Conservation (phyloP, 2,113 vertebrate genomes). For the Camarhynchus parvulus region DNA sequence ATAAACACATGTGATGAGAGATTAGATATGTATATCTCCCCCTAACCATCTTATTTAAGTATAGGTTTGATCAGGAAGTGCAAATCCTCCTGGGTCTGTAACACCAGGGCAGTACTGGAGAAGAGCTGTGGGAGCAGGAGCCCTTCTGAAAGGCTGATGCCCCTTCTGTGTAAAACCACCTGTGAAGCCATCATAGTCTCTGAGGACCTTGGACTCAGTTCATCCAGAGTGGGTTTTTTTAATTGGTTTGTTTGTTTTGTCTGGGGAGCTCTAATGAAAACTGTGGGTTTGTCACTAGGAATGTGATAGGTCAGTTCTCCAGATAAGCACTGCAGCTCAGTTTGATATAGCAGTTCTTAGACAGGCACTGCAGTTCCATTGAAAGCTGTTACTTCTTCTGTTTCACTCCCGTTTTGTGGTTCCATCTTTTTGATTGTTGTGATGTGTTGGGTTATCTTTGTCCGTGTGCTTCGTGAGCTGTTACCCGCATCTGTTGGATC, state of each 20-base stretch:
- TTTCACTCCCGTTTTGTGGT: background rate
- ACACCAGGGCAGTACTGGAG: background rate
- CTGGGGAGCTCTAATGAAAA: background rate
- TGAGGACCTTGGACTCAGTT: background rate
- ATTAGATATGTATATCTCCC: background rate
- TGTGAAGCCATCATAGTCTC: background rate
- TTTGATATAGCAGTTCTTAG: background rate
- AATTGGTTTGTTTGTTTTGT: background rate
- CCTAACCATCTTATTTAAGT: background rate
- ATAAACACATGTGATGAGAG: background rate
- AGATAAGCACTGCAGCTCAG: background rate
- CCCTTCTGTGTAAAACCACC: background rate
- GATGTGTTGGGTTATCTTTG: background rate
- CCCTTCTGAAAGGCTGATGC: background rate
- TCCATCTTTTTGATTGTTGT: background rate
- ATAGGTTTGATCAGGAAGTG: background rate
- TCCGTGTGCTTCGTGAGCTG: background rate
- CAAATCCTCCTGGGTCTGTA: background rate
- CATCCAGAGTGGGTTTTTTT: background rate
- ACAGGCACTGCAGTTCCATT: background rate
- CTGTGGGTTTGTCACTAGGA: background rate
- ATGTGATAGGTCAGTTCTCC: background rate
- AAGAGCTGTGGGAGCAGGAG: background rate
- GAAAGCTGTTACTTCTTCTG: background rate
- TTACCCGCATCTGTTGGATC: background rate